Conservation (phyloP, 2,888 invertebrate genomes). For the Suillia variegata region DNA sequence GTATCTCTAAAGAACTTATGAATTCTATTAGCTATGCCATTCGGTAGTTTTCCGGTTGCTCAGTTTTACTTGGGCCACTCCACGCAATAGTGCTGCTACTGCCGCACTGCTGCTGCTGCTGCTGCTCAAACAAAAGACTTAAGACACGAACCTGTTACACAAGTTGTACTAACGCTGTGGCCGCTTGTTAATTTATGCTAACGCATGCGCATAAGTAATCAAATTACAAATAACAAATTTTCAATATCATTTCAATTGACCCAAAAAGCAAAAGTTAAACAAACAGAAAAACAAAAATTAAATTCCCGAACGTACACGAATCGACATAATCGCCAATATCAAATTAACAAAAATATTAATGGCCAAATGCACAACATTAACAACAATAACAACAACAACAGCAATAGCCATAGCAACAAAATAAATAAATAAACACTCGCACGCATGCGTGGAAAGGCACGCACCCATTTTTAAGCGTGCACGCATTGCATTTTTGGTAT, state of each 20-base stretch:
- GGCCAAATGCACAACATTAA: not conserved
- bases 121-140: slow-evolving; percentile 4
- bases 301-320: not conserved
- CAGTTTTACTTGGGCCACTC: too few species aligned
- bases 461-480: not conserved
- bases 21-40: too few species aligned
- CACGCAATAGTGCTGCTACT: too few species aligned
- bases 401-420: too few species aligned
- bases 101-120: too few species aligned
- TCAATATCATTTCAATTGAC: slow-evolving; percentile 4
- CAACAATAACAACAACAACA: not conserved
- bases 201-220: not conserved
- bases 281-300: not conserved
- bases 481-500: not conserved
- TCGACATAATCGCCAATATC: not conserved
- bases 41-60: too few species aligned
- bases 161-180: not conserved
- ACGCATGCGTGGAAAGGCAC: not conserved
- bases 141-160: slow-evolving; percentile 6
- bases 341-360: not conserved
- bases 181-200: not conserved
- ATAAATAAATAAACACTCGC: not conserved
- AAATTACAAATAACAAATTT: not conserved
- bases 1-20: too few species aligned
- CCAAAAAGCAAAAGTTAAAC: not conserved